These are phyloP conservation scores for Caradrina clavipalpis DNA, from an alignment of 2,888 invertebrate species.

Conservation along the genomic window DNA sequence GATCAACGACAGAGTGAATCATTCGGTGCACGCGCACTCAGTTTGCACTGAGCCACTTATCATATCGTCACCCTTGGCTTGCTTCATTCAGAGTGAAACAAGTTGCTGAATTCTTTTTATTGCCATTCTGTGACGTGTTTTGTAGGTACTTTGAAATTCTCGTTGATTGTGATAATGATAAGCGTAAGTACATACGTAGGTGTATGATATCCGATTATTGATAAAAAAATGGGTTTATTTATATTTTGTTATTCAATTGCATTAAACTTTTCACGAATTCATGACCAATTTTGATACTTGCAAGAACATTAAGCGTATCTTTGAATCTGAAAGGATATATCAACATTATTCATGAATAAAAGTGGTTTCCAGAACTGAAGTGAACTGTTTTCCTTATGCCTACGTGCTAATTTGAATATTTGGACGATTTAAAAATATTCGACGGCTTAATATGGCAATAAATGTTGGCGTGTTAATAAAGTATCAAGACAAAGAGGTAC, in stretches of 20 bases:
- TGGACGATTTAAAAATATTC: slow-evolving; percentile 2
- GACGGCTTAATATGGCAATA: slow-evolving; percentile 21
- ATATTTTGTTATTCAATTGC: too few relatives aligned
- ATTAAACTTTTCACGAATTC: neutral
- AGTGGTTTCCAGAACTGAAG: neutral
- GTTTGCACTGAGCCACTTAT: slow-evolving; percentile 64
- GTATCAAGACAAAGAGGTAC: slow-evolving; percentile 38
- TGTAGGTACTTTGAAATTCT: slow-evolving; percentile 3
- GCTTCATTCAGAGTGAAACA: slow-evolving; percentile 55
- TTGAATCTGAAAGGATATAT: neutral
- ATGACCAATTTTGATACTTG: neutral
- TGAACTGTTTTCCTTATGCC: neutral
- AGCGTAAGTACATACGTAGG: neutral
- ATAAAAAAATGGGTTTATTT: too few relatives aligned
- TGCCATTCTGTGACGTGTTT: slow-evolving; percentile 12
- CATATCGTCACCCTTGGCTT: slow-evolving; percentile 53
- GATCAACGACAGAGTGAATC: slow-evolving; percentile 58
- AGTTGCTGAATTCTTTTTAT: slow-evolving; percentile 41
- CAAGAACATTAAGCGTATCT: neutral
- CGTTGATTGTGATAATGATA: slow-evolving; percentile 15
- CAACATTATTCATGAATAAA: neutral
- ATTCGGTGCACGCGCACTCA: slow-evolving; percentile 71
- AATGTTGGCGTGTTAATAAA: slow-evolving; percentile 17
- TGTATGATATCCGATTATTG: neutral
- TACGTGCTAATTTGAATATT: slow-evolving; percentile 40